Conservation (phyloP, 2,797 vertebrate species). For the Amphiprion clarkii region DNA sequence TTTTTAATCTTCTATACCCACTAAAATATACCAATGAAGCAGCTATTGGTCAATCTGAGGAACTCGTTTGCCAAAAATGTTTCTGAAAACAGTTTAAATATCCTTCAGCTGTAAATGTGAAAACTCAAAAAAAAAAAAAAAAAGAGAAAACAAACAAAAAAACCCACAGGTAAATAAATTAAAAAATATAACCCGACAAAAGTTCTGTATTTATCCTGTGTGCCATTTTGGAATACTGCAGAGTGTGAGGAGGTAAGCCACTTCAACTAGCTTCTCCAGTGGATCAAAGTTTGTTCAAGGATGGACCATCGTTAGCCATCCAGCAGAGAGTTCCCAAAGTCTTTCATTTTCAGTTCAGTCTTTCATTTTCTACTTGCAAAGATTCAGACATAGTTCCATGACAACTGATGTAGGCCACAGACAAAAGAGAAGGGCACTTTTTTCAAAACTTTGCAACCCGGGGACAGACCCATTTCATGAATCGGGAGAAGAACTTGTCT, state of each 20-base stretch:
- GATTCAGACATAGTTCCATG: slow-evolving; percentile 60
- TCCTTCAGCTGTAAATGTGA: slow-evolving; percentile 88
- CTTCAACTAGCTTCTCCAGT: slow-evolving; percentile 79
- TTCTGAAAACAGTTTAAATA: slow-evolving; percentile 84
- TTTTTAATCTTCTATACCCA: slow-evolving; percentile 77
- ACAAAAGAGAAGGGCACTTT: slow-evolving; percentile 80
- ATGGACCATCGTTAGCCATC: slow-evolving; percentile 54
- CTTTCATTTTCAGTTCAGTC: slow-evolving; percentile 40
- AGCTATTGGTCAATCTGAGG: slow-evolving; percentile 95
- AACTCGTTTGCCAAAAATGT: slow-evolving; percentile 81
- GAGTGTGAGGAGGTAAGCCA: slow-evolving; percentile 77
- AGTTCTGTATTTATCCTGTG: slow-evolving; percentile 76
- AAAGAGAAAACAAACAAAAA: slow-evolving; percentile 37
- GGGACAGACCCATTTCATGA: slow-evolving; percentile 56
- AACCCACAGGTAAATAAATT: slow-evolving; percentile 74
- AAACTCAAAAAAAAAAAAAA: slow-evolving; percentile 59
- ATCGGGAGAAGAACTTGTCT: slow-evolving; percentile 15
- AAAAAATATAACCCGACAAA: slow-evolving; percentile 67
- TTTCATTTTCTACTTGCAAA: slow-evolving; percentile 62
- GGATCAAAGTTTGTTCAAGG: slow-evolving; percentile 80
- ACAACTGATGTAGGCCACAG: slow-evolving; percentile 74
- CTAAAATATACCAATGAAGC: slow-evolving; percentile 91
- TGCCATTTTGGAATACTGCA: slow-evolving; percentile 85
- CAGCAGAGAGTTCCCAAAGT: slow-evolving; percentile 62
- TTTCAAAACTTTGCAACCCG: slow-evolving; percentile 55